Conservation (phyloP, 2,797 vertebrate genomes). For the Bryconaethiops microstoma region DNA sequence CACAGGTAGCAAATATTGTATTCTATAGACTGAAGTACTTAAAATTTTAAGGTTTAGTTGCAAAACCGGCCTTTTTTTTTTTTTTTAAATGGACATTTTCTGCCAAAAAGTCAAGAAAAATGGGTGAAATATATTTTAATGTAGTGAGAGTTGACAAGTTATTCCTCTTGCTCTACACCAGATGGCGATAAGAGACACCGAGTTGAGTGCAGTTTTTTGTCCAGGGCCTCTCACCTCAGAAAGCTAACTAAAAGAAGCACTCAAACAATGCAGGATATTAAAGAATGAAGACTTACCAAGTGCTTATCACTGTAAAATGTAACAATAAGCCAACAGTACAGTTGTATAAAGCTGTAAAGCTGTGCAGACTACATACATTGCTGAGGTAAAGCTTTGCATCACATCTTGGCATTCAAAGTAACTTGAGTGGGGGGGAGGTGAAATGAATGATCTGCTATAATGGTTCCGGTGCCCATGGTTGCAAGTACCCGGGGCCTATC, state of each 20-base stretch:
- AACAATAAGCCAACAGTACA: background rate
- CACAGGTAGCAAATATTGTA: no score
- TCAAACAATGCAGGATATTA: background rate
- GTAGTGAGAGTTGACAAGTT: background rate
- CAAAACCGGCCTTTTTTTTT: background rate
- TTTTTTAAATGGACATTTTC: background rate
- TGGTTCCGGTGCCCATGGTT: no score
- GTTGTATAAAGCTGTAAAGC: background rate
- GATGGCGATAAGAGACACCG: conserved; percentile 17
- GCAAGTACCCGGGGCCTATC: no score
- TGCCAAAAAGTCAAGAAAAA: background rate
- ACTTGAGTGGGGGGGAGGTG: no score
- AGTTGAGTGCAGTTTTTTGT: background rate
- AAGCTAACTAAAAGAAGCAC: background rate
- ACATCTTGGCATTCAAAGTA: no score
- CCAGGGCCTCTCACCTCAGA: background rate
- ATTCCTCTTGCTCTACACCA: conserved; percentile 1
- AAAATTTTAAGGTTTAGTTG: no score
- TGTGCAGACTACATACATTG: background rate
- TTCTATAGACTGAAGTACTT: no score
- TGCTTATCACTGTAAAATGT: no score
- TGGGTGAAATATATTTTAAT: background rate
- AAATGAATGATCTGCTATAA: no score
- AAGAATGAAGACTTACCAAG: background rate
- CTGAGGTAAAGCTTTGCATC: no score